phyloP scores from a whole-genome alignment of 1,140 invertebrate genomes.

The Orchestia grillus region DNA sequence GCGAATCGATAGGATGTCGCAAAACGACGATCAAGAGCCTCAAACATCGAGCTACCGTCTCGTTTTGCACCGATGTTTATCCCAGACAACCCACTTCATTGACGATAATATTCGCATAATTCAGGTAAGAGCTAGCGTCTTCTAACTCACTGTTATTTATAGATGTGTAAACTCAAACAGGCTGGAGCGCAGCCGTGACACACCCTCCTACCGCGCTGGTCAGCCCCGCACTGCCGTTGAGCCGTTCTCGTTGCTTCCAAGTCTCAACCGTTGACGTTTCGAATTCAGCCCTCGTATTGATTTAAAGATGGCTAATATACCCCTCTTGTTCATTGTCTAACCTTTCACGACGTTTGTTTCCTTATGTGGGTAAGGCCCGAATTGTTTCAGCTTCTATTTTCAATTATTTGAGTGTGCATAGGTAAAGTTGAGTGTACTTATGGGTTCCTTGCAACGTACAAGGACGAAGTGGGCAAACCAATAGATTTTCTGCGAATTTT shows the following conservation, averaged over 20 bases:
- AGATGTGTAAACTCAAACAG: not conserved
- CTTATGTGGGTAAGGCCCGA: not conserved
- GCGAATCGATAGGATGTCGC: constrained; percentile 28
- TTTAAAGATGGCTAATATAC: not conserved
- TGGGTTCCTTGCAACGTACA: not conserved
- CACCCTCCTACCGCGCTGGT: not conserved
- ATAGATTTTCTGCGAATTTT: not conserved
- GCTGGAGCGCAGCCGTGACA: not conserved
- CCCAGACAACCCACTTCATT: not conserved
- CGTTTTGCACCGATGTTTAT: not conserved
- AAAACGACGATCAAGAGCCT: not conserved
- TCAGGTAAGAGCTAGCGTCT: not conserved
- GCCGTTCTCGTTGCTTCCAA: constrained; percentile 14
- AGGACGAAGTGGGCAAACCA: not conserved
- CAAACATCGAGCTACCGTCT: not conserved
- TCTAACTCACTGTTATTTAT: not conserved
- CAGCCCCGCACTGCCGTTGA: constrained; percentile 52
- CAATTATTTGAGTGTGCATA: not conserved
- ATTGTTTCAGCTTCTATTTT: not conserved
- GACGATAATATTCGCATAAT: constrained; percentile 38
- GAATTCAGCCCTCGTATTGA: constrained; percentile 37
- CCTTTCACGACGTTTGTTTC: not conserved
- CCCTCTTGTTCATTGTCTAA: not conserved
- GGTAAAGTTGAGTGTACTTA: not conserved
- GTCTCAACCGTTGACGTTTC: not conserved